These are phyloP conservation scores for Rostratula benghalensis DNA, from an alignment of 2,113 vertebrate species.

Conservation along the genomic window DNA sequence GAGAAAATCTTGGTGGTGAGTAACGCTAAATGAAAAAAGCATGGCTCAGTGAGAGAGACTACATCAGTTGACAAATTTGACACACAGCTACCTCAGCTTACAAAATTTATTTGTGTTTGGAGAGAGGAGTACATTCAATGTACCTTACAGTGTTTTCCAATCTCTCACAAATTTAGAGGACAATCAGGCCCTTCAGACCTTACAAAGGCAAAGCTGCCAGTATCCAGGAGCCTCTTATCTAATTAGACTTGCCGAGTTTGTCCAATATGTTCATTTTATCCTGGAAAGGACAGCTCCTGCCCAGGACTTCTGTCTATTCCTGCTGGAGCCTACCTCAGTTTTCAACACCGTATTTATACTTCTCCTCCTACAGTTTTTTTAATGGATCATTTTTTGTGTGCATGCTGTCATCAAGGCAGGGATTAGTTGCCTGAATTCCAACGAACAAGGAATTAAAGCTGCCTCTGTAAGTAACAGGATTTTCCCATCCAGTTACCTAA, in stretches of 20 bases:
- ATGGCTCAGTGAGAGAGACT: neutral
- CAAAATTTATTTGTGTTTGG: neutral
- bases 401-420: neutral
- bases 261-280: neutral
- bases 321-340: neutral
- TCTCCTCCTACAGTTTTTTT: neutral
- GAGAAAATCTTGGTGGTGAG: neutral
- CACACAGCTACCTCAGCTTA: neutral
- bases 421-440: neutral
- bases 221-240: neutral
- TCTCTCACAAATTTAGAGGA: neutral
- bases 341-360: neutral
- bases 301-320: neutral
- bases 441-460: neutral
- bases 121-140: neutral
- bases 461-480: neutral
- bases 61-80: neutral
- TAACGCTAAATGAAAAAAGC: neutral
- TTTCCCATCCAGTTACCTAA: neutral
- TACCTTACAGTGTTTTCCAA: accelerated
- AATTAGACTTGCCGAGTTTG: neutral
- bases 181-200: neutral
- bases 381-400: neutral
- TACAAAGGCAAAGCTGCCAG: neutral
- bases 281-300: neutral